These are phyloP conservation scores for Hydrozoanthus tunicans DNA, from an alignment of 64 coral and sea anemone species.

Conservation along the genomic window DNA sequence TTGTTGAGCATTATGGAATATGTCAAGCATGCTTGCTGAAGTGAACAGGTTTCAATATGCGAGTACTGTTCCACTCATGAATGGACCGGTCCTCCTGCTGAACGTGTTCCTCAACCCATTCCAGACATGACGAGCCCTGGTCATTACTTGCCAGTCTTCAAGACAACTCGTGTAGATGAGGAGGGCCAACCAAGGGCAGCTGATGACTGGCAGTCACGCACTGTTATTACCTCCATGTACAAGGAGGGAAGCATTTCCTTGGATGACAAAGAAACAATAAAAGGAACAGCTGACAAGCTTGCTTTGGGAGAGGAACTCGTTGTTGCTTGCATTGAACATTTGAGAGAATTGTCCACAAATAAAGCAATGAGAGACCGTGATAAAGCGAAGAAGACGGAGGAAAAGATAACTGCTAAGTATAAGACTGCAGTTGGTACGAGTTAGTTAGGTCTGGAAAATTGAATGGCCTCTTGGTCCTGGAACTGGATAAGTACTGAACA, in stretches of 20 bases:
- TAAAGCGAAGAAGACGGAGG: constrained; percentile 24
- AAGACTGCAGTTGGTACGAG: constrained; percentile 35
- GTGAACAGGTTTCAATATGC: not conserved
- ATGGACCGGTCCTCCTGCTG: constrained; percentile 38
- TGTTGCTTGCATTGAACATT: too few relatives aligned
- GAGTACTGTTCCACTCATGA: not conserved
- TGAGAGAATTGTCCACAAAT: too few relatives aligned
- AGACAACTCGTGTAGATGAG: constrained; percentile 17
- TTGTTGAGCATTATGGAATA: too few relatives aligned
- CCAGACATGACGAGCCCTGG: constrained; percentile 5
- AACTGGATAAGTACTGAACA: constrained; percentile 29
- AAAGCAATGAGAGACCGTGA: constrained; percentile 15
- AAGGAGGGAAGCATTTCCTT: too few relatives aligned
- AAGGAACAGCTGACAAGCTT: too few relatives aligned
- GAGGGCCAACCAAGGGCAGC: constrained; percentile 7
- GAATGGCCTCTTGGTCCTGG: constrained; percentile 27
- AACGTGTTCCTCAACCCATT: constrained; percentile 29
- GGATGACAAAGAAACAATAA: too few relatives aligned
- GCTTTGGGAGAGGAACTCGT: too few relatives aligned
- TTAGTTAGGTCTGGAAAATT: constrained; percentile 40
- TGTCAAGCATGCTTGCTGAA: constrained; percentile 7
- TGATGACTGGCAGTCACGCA: constrained; percentile 41
- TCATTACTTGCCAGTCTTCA: constrained; percentile 43
- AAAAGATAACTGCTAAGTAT: constrained; percentile 40
- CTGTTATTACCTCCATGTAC: too few relatives aligned